A percentile compares a stretch with the other conserved stretches of the same genome.
These are phyloP conservation scores for Burhinus oedicnemus DNA, from an alignment of 2,113 vertebrate genomes.

Conservation along the genomic window DNA sequence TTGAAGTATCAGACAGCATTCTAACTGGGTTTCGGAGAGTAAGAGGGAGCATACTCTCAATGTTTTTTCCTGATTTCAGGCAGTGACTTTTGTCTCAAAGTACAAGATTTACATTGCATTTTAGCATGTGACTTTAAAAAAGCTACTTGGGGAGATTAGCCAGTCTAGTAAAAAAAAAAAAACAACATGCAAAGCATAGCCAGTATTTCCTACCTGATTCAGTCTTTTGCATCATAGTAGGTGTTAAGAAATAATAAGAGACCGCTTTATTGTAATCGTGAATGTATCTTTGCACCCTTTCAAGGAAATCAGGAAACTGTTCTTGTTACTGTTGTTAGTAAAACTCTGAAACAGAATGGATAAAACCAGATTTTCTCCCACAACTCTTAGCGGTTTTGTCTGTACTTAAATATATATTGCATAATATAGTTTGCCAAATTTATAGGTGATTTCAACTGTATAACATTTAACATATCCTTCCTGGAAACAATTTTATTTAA, in stretches of 20 bases:
- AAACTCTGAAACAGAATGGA: background rate
- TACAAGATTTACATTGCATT: background rate
- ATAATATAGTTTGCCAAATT: background rate
- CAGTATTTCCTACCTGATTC: background rate
- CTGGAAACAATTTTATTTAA: background rate
- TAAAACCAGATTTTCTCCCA: background rate
- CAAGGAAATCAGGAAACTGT: background rate
- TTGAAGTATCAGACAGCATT: background rate
- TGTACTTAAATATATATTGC: background rate
- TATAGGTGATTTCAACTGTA: fast-evolving
- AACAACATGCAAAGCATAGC: background rate
- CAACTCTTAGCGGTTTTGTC: background rate
- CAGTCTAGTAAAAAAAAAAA: background rate
- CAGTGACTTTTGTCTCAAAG: background rate
- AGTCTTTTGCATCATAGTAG: background rate
- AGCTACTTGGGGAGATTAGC: background rate
- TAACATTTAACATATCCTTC: background rate
- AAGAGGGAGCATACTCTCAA: background rate
- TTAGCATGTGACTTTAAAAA: background rate
- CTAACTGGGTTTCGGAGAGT: background rate
- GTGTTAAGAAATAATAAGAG: background rate
- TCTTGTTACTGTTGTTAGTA: background rate
- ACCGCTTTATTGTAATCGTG: fast-evolving
- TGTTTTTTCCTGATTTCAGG: background rate
- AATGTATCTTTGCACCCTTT: background rate